Base-by-base conservation (phyloP, 1,140 invertebrate genomes). In the Acromyrmex heyeri region DNA sequence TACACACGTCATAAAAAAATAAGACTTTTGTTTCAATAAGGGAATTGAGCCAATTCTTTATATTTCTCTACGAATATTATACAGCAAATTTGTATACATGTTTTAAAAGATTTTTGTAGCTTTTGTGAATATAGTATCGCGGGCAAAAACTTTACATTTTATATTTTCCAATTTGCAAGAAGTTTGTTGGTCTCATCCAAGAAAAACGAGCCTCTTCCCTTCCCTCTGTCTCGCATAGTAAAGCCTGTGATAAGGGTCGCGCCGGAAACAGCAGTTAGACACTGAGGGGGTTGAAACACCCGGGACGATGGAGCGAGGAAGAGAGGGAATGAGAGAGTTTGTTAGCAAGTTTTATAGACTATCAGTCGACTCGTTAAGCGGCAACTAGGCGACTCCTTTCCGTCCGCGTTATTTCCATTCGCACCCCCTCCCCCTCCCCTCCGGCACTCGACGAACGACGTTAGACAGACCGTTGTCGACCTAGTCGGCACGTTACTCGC, bases 341-440 rank as follows among this genome's bases (percentile, higher is more conserved):
- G 88, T 92, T 92, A 92, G 90, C 89, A 92, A 92, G 91, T 92
- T 92, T 92, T 92, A 92, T 92, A 90, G 91, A 92, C 91, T 91
- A 92, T 92, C 91, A 90, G 90, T 89, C 88, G 88, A 91, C 91
- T 92, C 91, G 91, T 92, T 92, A 92, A 92, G 87, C 76, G 90
- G 87, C 88, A 91, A 92, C 91, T 92, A 87, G 87, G 86, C 85
- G 81, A 65, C 76, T 86, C 76, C 85, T 81, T 79, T 81, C 53
- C 61, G 27, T 76, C 55, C 76, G 64, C 62, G 64, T 85, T 85
- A 85, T 85, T 77, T 78, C 82, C 72, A 85, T 78, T 77, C 82
- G 82, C 76, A 27, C 12, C 27, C 50, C 12, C 16, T 38, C 5
- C 24, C 2, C 18, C 12, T 6, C 16, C 24, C 18, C 16, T 8